A percentile compares a stretch with the other conserved stretches of the same genome.
These are phyloP conservation scores for Silurus aristotelis DNA, from an alignment of 2,797 vertebrate genomes.

Conservation along the genomic window DNA sequence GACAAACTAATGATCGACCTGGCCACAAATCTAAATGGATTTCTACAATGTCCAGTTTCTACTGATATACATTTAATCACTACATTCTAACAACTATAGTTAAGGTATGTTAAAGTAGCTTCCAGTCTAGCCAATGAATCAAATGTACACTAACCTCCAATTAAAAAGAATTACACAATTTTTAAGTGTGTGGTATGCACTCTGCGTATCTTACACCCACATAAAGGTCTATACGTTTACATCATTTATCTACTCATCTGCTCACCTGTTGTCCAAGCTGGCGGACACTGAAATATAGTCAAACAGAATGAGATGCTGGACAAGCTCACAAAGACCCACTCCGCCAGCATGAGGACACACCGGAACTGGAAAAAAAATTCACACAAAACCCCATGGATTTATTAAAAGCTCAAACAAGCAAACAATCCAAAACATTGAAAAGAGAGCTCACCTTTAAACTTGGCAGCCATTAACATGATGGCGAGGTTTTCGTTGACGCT, in stretches of 20 bases:
- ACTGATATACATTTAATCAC: neutral
- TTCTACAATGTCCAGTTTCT: neutral
- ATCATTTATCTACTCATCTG: neutral
- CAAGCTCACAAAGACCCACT: constrained; percentile 82
- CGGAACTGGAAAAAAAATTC: constrained; percentile 68
- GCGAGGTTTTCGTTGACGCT: constrained; percentile 87
- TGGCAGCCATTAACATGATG: constrained; percentile 83
- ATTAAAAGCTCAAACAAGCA: neutral
- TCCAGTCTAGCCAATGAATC: neutral
- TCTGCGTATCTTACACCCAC: neutral
- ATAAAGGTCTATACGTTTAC: neutral
- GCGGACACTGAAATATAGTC: constrained; percentile 77
- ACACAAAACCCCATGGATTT: neutral
- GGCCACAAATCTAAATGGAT: too few relatives aligned
- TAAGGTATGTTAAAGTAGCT: neutral
- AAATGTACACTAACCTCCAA: neutral
- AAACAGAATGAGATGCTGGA: constrained; percentile 82
- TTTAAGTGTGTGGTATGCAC: neutral
- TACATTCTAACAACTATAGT: neutral
- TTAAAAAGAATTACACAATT: neutral
- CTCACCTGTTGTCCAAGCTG: constrained; percentile 74
- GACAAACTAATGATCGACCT: too few relatives aligned
- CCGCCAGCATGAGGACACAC: constrained; percentile 85
- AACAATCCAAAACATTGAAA: neutral
- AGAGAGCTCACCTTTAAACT: constrained; percentile 75